Conservation (phyloP, 2,113 vertebrate species). For the Fulmarus glacialis region DNA sequence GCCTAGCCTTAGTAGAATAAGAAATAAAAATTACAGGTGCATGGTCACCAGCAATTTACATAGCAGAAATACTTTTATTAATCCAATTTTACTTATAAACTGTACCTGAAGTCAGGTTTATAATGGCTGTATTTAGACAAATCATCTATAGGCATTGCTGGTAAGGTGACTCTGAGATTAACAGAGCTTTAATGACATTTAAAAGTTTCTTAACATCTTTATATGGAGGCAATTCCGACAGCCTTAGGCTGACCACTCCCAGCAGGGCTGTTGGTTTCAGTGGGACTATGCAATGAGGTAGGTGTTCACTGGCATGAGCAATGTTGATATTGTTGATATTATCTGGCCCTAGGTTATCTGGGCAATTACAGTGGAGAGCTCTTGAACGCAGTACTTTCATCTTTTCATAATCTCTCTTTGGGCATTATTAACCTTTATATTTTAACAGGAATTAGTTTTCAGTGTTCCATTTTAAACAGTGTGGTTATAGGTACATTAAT, state of each 20-base stretch:
- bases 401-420: neutral
- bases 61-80: neutral
- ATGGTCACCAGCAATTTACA: neutral
- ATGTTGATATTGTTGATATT: neutral
- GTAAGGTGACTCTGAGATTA: neutral
- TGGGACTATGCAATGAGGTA: neutral
- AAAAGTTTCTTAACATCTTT: neutral
- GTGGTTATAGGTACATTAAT: neutral
- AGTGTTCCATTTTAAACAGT: neutral
- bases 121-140: neutral
- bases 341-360: neutral
- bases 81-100: neutral
- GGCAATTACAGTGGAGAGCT: neutral
- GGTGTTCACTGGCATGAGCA: neutral
- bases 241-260: neutral
- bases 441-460: neutral
- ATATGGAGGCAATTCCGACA: neutral
- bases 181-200: neutral
- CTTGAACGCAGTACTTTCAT: neutral
- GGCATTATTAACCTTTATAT: neutral
- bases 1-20: neutral
- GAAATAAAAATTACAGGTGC: neutral
- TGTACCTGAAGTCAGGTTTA: neutral
- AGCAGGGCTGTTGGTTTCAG: neutral
- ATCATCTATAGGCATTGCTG: neutral